These are phyloP conservation scores for Monodelphis domestica DNA, from an alignment of 2,797 vertebrate genomes.

Conservation along the genomic window DNA sequence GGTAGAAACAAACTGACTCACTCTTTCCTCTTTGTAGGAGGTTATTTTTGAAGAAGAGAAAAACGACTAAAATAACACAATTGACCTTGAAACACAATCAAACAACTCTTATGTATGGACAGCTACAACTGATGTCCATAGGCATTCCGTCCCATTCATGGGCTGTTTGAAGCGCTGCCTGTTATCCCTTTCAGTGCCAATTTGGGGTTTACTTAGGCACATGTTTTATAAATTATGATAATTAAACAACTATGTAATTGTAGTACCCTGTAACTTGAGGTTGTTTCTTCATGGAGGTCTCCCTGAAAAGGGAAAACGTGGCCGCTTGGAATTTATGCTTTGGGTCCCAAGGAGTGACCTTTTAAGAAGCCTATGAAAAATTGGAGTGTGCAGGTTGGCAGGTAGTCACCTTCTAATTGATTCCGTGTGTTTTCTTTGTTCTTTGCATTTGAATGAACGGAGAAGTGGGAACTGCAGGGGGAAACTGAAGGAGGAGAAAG, in stretches of 20 bases:
- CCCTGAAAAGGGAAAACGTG: neutral
- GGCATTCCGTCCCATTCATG: neutral
- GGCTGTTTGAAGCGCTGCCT: neutral
- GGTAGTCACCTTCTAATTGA: neutral
- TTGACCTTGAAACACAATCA: neutral
- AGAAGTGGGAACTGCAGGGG: neutral
- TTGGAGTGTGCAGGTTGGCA: neutral
- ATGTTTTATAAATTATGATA: slow-evolving; percentile 8
- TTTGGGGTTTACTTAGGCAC: neutral
- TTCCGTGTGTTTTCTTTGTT: slow-evolving; percentile 1
- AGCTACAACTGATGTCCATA: neutral
- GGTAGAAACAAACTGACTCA: neutral
- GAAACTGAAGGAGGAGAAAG: neutral
- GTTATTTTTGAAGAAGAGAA: neutral
- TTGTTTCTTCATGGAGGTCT: slow-evolving; percentile 1
- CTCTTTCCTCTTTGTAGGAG: neutral
- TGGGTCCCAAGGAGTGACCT: neutral
- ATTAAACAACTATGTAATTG: slow-evolving; percentile 4
- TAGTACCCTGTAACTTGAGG: neutral
- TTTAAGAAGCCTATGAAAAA: neutral
- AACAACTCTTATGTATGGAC: neutral
- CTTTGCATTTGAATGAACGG: neutral
- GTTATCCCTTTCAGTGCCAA: neutral
- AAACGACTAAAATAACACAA: neutral
- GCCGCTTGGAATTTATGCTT: neutral